Conservation (phyloP, 2,113 vertebrate genomes). For the Todiramphus saurophagus region DNA sequence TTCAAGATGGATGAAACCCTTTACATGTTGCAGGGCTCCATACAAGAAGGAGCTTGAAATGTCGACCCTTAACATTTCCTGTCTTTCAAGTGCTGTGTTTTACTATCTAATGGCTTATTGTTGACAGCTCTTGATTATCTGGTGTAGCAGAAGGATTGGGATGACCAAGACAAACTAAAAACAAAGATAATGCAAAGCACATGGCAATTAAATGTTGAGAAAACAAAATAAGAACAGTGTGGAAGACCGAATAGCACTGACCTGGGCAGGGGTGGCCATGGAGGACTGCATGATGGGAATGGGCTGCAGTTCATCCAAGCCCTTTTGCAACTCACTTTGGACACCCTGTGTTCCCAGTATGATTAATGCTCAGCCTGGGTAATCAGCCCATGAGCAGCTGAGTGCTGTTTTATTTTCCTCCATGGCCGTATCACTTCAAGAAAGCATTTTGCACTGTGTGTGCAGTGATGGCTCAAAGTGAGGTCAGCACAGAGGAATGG, state of each 20-base stretch:
- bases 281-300: not conserved
- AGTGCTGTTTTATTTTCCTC: not conserved
- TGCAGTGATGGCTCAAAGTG: not conserved
- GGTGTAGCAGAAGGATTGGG: not conserved
- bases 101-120: slow-evolving; percentile 2
- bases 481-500: not conserved
- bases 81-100: not conserved
- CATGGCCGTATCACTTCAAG: accelerated
- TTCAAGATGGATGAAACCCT: slow-evolving; percentile 22
- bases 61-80: not conserved
- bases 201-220: not conserved
- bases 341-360: not conserved
- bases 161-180: slow-evolving; percentile 9
- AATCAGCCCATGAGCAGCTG: not conserved
- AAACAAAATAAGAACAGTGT: not conserved
- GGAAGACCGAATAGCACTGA: not conserved
- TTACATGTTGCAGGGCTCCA: not conserved
- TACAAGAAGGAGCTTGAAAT: slow-evolving; percentile 11
- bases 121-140: slow-evolving; percentile 26
- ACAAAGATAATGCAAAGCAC: slow-evolving; percentile 15
- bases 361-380: not conserved
- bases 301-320: not conserved
- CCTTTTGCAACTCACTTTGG: not conserved
- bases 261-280: not conserved
- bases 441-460: not conserved